Base-by-base conservation (phyloP, 2,888 invertebrate genomes). In the Zonitis immaculata region DNA sequence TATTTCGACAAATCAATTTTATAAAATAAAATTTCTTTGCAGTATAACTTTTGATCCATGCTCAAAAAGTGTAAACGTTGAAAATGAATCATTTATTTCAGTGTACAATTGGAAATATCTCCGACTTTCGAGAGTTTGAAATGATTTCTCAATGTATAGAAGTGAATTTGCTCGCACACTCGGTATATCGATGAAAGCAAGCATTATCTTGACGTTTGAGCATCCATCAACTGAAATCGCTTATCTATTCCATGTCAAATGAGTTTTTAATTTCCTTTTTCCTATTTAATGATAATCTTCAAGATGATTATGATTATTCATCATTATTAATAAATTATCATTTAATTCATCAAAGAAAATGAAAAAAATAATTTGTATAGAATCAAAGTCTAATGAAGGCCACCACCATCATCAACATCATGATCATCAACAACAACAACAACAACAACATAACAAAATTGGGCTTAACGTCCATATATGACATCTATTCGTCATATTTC, bases 401-500 rank as follows among this genome's bases (percentile, higher is more conserved):
- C 32, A n/a, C 7, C 28, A 32, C 4, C 6, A 32, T 14, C 32
- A 32, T 32, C 6, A 32, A 14, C 14, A 8, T 39, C 18, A 39
- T 18, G 18, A 39, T 2, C 39, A 39, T 18, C 27, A 18, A 14
- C 26, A 20, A 1, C 26, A 26, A 2, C 9, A n/a, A 9, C n/a
- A 18, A 11, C 44, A 22, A 3, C 44, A 44, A 22, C 42, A 9
- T 12, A n/a, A n/a, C 11, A 22, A 42, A n/a, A 16, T 42, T 25
- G 44, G 26, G 16, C 26, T 43, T 6, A n/a, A 12, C 20, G 22
- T 43, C 26, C 14, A 14, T 12, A n/a, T n/a, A 3, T n/a, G 45
- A 14, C 28, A 55, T 59, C 53, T 59, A 60, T 60, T 58, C 60
- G 60, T 62, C 58, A 64, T 52, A 54, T 59, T 47, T n/a, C n/a